Evolutionary conservation across 2,888 invertebrate species (phyloP).

Genomic region (Drosophila vallismaia): DNA sequence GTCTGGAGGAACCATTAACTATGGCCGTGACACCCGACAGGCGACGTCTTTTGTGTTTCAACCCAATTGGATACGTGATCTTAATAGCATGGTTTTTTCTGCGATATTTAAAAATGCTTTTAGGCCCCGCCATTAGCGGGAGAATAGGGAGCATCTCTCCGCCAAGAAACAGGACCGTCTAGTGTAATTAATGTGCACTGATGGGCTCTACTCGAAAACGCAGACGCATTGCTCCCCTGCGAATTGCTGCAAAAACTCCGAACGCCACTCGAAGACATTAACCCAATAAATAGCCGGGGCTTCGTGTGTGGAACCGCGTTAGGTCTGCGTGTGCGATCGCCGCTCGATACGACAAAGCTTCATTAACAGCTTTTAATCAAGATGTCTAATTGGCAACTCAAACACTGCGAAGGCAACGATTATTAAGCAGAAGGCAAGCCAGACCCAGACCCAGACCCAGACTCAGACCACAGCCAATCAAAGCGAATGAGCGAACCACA

Average conservation of each 20-base stretch:
- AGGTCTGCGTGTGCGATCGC: slow-evolving; percentile 9
- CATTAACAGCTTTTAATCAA: slow-evolving; percentile 55
- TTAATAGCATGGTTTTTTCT: neutral
- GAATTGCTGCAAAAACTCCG: neutral
- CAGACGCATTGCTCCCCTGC: neutral
- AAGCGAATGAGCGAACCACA: slow-evolving; percentile 3
- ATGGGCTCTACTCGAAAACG: neutral
- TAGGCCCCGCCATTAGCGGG: slow-evolving; percentile 11
- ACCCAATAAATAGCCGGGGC: slow-evolving; percentile 28
- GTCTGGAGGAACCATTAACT: neutral
- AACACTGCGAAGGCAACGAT: slow-evolving; percentile 38
- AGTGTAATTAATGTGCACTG: slow-evolving; percentile 1
- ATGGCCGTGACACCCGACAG: no score
- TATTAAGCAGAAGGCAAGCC: slow-evolving; percentile 23
- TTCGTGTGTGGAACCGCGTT: slow-evolving; percentile 8
- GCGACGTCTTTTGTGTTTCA: no score
- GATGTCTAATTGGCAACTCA: slow-evolving; percentile 43
- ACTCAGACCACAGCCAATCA: slow-evolving; percentile 26
- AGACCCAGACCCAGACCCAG: no score
- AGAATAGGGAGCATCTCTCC: neutral
- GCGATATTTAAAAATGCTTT: slow-evolving; percentile 44
- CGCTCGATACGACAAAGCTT: slow-evolving; percentile 31
- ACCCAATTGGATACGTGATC: neutral
- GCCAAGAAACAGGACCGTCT: neutral
- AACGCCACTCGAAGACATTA: slow-evolving; percentile 26